Percentiles rank a stretch among this genome's conserved stretches.
Conservation (phyloP, 2,888 invertebrate species). For the Agrochola litura region DNA sequence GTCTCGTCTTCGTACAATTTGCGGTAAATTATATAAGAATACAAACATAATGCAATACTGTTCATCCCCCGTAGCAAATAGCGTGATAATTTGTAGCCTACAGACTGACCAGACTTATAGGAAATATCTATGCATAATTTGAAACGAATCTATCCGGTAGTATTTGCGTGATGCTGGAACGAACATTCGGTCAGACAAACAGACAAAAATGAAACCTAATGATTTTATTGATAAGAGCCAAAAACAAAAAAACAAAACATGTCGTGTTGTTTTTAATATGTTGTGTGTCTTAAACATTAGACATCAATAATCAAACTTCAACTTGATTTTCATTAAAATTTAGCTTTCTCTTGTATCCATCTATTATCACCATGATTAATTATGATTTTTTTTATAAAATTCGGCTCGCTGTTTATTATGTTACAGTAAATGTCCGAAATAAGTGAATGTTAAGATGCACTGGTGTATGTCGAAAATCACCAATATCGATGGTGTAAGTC, state of each 20-base stretch:
- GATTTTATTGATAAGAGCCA: neutral
- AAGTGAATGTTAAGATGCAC: neutral
- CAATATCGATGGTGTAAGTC: neutral
- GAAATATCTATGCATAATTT: no score
- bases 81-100: no score
- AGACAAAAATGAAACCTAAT: neutral
- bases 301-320: neutral
- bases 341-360: constrained; percentile 1
- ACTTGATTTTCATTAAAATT: constrained; percentile 7
- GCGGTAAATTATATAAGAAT: no score
- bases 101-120: no score
- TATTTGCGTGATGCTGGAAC: no score
- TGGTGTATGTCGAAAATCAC: neutral
- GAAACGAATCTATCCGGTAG: no score
- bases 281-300: neutral
- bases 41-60: no score
- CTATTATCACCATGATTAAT: constrained; percentile 18
- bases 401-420: neutral
- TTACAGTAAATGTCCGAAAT: neutral
- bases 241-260: no score
- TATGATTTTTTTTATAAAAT: neutral
- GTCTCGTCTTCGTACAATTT: no score
- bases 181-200: no score
- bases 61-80: no score
- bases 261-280: no score